These are phyloP conservation scores for Tenrec ecaudatus DNA, from an alignment of 2,113 vertebrate genomes.

Conservation along the genomic window DNA sequence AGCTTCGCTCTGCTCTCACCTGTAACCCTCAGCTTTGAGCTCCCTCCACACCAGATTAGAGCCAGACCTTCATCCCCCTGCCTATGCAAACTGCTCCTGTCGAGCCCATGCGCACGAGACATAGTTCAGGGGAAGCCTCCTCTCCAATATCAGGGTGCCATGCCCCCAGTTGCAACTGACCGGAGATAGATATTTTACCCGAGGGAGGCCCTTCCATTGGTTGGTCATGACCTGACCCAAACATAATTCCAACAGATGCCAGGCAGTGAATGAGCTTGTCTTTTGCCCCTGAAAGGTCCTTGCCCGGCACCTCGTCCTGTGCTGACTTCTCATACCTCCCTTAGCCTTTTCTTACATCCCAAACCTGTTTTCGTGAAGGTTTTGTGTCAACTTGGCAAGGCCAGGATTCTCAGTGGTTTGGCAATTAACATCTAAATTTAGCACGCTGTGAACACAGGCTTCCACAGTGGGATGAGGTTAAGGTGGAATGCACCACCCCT, in stretches of 20 bases:
- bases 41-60: rapidly evolving
- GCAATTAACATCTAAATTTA: too few species aligned
- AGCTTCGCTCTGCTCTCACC: background rate
- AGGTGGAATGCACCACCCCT: too few species aligned
- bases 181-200: background rate
- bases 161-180: background rate
- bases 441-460: too few species aligned
- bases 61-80: too few species aligned
- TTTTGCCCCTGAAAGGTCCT: background rate
- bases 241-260: background rate
- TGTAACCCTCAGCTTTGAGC: background rate
- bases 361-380: too few species aligned
- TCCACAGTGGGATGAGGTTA: too few species aligned
- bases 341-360: background rate
- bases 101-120: background rate
- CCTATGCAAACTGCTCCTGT: background rate
- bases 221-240: background rate
- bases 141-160: background rate
- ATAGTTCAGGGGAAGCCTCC: background rate
- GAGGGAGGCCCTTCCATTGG: background rate
- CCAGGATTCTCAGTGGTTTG: too few species aligned
- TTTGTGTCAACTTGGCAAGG: too few species aligned
- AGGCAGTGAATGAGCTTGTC: slow-evolving; percentile 4
- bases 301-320: background rate
- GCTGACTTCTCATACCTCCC: background rate